These are phyloP conservation scores for Sericinus montela DNA, from an alignment of 2,888 invertebrate genomes.

Conservation along the genomic window DNA sequence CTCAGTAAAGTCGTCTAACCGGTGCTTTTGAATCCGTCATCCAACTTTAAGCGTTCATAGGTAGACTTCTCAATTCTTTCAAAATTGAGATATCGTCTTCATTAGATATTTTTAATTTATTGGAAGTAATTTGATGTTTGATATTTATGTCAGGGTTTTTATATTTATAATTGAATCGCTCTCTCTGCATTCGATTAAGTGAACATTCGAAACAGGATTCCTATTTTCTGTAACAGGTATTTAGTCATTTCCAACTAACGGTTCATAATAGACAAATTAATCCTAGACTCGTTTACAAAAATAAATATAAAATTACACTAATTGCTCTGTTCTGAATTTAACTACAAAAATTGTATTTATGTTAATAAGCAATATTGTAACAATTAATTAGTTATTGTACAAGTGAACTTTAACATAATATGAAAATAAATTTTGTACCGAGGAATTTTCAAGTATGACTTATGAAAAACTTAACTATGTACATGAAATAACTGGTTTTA, in stretches of 20 bases:
- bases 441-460: no score
- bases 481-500: no score
- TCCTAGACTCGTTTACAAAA: neutral
- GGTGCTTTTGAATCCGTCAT: conserved; percentile 58
- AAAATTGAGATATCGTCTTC: conserved; percentile 54
- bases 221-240: conserved; percentile 7
- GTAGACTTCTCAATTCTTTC: conserved; percentile 45
- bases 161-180: conserved; percentile 44
- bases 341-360: no score
- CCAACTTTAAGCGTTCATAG: conserved; percentile 39
- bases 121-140: conserved; percentile 37
- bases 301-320: no score
- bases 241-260: conserved; percentile 17
- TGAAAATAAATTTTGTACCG: no score
- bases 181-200: conserved; percentile 25
- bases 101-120: conserved; percentile 62
- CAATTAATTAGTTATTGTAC: no score
- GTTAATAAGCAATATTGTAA: no score
- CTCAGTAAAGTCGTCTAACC: conserved; percentile 53
- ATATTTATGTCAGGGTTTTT: conserved; percentile 31
- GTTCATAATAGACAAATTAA: conserved; percentile 2
- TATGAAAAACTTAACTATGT: no score
- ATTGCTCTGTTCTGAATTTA: no score
- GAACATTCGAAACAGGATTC: conserved; percentile 15
- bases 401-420: no score